Conservation (phyloP, 2,888 invertebrate genomes). For the Plagiodera versicolora region DNA sequence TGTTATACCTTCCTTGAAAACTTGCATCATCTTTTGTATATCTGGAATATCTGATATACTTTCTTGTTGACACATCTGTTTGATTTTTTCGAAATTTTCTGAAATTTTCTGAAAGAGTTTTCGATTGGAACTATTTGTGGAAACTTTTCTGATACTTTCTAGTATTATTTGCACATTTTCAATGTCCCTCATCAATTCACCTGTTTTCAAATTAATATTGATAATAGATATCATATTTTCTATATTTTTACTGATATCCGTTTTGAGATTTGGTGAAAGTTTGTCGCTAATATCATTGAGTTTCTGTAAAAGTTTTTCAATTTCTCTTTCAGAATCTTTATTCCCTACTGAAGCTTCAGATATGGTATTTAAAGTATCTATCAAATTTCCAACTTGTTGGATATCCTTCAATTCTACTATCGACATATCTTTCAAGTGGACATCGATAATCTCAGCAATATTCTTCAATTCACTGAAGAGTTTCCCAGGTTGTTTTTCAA, state of each 20-base stretch:
- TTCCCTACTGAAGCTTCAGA: background rate
- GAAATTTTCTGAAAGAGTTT: background rate
- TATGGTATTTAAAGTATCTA: background rate
- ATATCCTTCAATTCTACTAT: conserved; percentile 1
- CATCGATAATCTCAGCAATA: background rate
- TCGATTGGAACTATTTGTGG: background rate
- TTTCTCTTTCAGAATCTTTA: background rate
- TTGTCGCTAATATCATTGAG: background rate
- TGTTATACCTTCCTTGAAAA: background rate
- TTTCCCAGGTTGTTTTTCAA: background rate
- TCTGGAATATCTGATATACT: background rate
- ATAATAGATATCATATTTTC: background rate
- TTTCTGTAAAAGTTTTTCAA: background rate
- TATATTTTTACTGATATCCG: background rate
- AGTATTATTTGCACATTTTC: background rate
- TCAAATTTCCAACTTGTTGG: background rate
- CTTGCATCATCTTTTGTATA: conserved; percentile 1
- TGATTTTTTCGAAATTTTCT: background rate
- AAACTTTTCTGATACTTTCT: background rate
- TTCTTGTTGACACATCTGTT: background rate
- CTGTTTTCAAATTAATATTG: background rate
- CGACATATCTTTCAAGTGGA: background rate
- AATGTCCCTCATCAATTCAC: background rate
- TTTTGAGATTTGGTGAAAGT: background rate
- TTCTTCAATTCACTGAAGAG: background rate